Conservation (phyloP, 2,113 vertebrate genomes). For the Syrrhaptes paradoxus region DNA sequence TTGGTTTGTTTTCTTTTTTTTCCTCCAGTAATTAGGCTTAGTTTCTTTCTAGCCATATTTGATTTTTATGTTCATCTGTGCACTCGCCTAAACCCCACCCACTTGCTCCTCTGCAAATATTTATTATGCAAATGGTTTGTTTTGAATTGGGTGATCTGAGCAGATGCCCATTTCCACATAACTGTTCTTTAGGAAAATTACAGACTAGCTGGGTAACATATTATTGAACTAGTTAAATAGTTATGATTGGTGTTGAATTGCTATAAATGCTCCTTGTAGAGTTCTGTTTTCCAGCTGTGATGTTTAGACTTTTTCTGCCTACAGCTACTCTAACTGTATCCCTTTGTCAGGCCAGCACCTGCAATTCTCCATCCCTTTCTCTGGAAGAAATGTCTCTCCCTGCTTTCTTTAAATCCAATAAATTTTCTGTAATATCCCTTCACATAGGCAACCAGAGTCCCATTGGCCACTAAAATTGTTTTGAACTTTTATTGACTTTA, state of each 20-base stretch:
- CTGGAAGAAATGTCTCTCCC: background rate
- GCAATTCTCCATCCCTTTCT: constrained; percentile 3
- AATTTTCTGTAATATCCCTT: constrained; percentile 45
- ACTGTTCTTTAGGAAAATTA: constrained; percentile 70
- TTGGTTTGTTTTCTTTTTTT: constrained; percentile 6
- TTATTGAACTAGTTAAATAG: constrained; percentile 66
- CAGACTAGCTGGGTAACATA: constrained; percentile 57
- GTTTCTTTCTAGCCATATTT: constrained; percentile 77
- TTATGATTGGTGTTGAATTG: constrained; percentile 62
- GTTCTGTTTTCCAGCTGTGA: constrained; percentile 2
- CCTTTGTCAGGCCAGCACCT: background rate
- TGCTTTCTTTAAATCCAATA: constrained; percentile 37
- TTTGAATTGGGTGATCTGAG: constrained; percentile 74
- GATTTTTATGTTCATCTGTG: constrained; percentile 85
- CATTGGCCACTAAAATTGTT: constrained; percentile 14
- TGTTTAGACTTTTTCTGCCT: constrained; percentile 4
- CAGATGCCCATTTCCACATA: constrained; percentile 77
- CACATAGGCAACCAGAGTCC: constrained; percentile 15
- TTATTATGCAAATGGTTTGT: constrained; percentile 81
- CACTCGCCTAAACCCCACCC: constrained; percentile 73
- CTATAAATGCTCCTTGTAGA: constrained; percentile 32
- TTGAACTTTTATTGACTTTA: constrained; percentile 8
- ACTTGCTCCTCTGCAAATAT: constrained; percentile 80
- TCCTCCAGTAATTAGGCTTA: constrained; percentile 71
- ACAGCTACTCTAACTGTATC: background rate